These are phyloP conservation scores for Drosophila tsacasi DNA, from an alignment of 1,140 invertebrate genomes.

Conservation along the genomic window DNA sequence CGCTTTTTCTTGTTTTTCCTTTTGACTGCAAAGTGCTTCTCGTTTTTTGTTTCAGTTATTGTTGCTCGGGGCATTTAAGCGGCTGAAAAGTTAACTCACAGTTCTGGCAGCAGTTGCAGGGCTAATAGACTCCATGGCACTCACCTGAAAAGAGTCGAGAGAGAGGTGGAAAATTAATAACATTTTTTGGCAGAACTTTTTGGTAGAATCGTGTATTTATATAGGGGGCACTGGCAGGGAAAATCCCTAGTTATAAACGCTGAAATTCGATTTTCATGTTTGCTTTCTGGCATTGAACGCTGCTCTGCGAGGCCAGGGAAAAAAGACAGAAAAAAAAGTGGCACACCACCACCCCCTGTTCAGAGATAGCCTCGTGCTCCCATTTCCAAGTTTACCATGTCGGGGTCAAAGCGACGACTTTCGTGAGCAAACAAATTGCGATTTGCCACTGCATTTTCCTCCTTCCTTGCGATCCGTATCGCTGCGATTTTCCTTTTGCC, in stretches of 20 bases:
- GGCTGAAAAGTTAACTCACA: slow-evolving; percentile 62
- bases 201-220: neutral
- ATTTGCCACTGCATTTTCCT: slow-evolving; percentile 29
- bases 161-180: slow-evolving; percentile 42
- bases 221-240: neutral
- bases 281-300: slow-evolving; percentile 51
- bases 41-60: slow-evolving; percentile 31
- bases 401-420: slow-evolving; percentile 74
- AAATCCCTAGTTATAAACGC: neutral
- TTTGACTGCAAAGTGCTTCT: slow-evolving; percentile 34
- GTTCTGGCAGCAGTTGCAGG: slow-evolving; percentile 25
- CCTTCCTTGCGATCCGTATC: slow-evolving; percentile 35
- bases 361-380: slow-evolving; percentile 73
- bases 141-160: slow-evolving; percentile 55
- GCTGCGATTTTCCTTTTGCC: slow-evolving; percentile 23
- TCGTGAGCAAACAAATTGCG: slow-evolving; percentile 74
- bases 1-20: slow-evolving; percentile 14
- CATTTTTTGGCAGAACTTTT: slow-evolving; percentile 18
- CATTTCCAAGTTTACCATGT: slow-evolving; percentile 82
- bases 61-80: slow-evolving; percentile 40
- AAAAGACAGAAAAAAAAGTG: slow-evolving; percentile 63
- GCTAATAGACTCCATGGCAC: slow-evolving; percentile 47
- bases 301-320: slow-evolving; percentile 8
- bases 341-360: slow-evolving; percentile 23
- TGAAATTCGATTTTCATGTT: slow-evolving; percentile 3